Evolutionary conservation across 2,797 vertebrate genomes (phyloP).

Genomic region (Cichlasoma orientale): DNA sequence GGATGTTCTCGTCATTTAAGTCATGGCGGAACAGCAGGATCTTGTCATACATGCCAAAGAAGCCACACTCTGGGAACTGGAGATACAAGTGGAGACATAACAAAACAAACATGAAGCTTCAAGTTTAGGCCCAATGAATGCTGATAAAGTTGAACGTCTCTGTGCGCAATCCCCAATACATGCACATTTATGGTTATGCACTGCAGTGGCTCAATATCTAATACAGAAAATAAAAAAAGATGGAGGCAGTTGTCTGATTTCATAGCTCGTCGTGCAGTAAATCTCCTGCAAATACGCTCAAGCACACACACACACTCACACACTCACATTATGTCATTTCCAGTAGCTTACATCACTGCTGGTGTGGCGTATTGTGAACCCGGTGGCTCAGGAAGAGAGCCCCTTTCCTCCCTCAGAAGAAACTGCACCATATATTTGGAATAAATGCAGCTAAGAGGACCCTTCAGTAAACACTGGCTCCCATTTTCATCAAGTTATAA

Average conservation of each 20-base stretch:
- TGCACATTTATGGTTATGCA: not conserved
- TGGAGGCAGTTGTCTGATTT: slow-evolving; percentile 34
- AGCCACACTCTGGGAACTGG: slow-evolving; percentile 93
- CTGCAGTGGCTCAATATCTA: not conserved
- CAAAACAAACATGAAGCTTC: not conserved
- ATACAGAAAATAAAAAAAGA: not conserved
- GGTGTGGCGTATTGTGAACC: slow-evolving; percentile 21
- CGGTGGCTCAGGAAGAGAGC: slow-evolving; percentile 36
- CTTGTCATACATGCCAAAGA: slow-evolving; percentile 99
- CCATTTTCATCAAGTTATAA: not conserved
- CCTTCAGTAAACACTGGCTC: slow-evolving; percentile 2
- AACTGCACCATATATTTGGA: slow-evolving; percentile 13
- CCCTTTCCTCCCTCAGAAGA: slow-evolving; percentile 39
- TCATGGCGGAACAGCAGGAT: slow-evolving; percentile 97
- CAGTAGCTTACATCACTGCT: slow-evolving; percentile 31
- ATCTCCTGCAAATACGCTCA: not conserved
- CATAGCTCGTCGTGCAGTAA: not conserved
- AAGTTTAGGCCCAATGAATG: not conserved
- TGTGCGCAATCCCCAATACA: not conserved
- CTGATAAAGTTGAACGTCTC: not conserved
- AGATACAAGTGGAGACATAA: not conserved
- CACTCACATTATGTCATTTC: slow-evolving; percentile 17
- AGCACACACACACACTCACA: not conserved
- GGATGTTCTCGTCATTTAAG: slow-evolving; percentile 95
- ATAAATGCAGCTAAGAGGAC: slow-evolving; percentile 24